Evolutionary conservation across 2,888 invertebrate genomes (phyloP).

Genomic region (Hartigia nigra): DNA sequence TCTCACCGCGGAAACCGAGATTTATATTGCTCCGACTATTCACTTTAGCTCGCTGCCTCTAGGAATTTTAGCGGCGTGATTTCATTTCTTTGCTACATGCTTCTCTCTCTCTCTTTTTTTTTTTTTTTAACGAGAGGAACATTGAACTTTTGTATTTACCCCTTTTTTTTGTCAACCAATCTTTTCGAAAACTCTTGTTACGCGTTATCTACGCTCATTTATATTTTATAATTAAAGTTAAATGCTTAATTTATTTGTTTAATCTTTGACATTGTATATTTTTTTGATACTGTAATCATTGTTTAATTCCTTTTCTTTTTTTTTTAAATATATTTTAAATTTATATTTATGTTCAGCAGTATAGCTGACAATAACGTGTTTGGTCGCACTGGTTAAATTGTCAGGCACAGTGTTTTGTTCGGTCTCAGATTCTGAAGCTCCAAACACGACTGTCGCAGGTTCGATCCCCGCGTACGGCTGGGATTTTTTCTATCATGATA

Average conservation of each 20-base stretch:
- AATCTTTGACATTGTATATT: background rate
- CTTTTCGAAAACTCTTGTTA: no score
- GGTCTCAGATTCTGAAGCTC: no score
- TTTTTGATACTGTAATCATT: background rate
- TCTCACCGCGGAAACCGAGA: background rate
- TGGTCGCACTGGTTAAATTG: background rate
- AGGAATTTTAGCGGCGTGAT: background rate
- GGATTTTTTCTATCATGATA: background rate
- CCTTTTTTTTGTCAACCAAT: no score
- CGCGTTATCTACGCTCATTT: background rate
- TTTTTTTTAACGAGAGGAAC: background rate
- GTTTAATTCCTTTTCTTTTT: background rate
- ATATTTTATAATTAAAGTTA: background rate
- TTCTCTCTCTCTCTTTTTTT: no score
- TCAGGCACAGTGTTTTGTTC: no score
- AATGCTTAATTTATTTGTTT: background rate
- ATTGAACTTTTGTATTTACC: background rate
- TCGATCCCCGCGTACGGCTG: background rate
- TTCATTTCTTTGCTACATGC: background rate
- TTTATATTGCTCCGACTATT: background rate
- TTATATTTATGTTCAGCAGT: background rate
- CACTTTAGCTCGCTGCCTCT: background rate
- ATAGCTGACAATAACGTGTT: fast-evolving
- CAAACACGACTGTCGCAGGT: background rate
- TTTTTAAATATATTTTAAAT: background rate